These are phyloP conservation scores for Calliphora vicina DNA, from an alignment of 1,140 invertebrate species.

Conservation along the genomic window DNA sequence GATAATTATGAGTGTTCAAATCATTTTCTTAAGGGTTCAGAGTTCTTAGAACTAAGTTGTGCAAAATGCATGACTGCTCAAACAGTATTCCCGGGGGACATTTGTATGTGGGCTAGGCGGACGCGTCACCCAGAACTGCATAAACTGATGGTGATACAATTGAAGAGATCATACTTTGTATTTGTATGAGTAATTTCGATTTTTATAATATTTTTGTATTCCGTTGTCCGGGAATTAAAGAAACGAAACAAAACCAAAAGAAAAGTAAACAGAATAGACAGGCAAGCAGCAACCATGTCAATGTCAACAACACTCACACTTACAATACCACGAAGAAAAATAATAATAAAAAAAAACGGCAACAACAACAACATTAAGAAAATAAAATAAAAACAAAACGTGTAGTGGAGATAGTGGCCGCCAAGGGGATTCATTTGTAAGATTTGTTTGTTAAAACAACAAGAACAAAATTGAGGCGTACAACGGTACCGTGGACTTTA, in stretches of 20 bases:
- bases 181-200: neutral
- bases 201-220: too few relatives aligned
- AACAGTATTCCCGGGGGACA: too few relatives aligned
- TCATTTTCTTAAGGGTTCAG: too few relatives aligned
- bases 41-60: too few relatives aligned
- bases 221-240: neutral
- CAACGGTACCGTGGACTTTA: constrained; percentile 2
- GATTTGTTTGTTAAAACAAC: neutral
- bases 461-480: neutral
- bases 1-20: too few relatives aligned
- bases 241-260: constrained; percentile 10
- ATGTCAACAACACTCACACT: constrained; percentile 39
- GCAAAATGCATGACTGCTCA: too few relatives aligned
- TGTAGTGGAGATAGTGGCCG: neutral
- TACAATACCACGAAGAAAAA: neutral
- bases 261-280: constrained; percentile 37
- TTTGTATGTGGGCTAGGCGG: too few relatives aligned
- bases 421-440: neutral
- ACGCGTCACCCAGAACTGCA: too few relatives aligned
- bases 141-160: neutral
- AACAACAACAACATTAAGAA: neutral
- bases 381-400: neutral
- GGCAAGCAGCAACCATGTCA: constrained; percentile 36
- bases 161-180: neutral
- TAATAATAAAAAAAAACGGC: too few relatives aligned